phyloP scores from a whole-genome alignment of 2,113 vertebrate genomes.

The Gymnogyps californianus region DNA sequence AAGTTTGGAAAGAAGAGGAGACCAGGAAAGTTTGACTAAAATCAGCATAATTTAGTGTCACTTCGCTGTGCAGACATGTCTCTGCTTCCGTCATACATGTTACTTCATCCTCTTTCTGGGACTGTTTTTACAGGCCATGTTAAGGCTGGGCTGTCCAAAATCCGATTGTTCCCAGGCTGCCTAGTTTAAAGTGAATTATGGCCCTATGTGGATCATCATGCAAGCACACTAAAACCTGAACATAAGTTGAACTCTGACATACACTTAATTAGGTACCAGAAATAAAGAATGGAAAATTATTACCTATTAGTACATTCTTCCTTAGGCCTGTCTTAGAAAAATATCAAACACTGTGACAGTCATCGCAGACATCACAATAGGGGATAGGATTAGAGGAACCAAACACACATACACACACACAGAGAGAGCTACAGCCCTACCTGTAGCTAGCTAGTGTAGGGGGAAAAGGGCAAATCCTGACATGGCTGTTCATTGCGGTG shows the following conservation, averaged over 20 bases:
- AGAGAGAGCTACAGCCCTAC: neutral
- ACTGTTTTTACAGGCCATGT: neutral
- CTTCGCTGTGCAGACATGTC: neutral
- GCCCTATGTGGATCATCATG: fast-evolving
- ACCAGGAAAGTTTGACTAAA: neutral
- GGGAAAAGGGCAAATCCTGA: neutral
- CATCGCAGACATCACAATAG: neutral
- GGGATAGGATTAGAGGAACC: neutral
- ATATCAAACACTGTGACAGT: neutral
- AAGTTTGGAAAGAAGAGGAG: neutral
- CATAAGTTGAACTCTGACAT: neutral
- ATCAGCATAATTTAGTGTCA: neutral
- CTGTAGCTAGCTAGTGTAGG: neutral
- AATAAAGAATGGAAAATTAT: neutral
- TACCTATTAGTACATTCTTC: neutral
- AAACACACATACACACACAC: too few species aligned
- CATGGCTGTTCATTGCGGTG: neutral
- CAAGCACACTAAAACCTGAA: neutral
- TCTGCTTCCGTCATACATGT: neutral
- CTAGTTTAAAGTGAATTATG: neutral
- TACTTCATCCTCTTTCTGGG: neutral
- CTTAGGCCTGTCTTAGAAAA: neutral
- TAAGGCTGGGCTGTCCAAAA: neutral
- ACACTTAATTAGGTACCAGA: neutral
- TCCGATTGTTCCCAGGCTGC: neutral